These are phyloP conservation scores for Globodera ellingtonae DNA, from an alignment of 1,140 invertebrate species.

Conservation along the genomic window DNA sequence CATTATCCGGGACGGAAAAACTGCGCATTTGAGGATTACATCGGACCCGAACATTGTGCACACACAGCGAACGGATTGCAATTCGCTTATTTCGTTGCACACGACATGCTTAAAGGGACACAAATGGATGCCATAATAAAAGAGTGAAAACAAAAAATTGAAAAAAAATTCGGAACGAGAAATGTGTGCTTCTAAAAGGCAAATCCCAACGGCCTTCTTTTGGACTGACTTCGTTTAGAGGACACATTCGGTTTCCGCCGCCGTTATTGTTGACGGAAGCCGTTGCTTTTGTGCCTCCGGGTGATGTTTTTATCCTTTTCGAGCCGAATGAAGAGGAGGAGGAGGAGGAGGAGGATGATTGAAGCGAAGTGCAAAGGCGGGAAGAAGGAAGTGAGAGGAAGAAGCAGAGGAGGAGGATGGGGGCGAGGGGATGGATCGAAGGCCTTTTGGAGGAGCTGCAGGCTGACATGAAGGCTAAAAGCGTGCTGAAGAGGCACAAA, in stretches of 20 bases:
- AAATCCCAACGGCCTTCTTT: no score
- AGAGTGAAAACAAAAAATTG: no score
- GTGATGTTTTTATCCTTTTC: background rate
- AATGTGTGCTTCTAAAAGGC: no score
- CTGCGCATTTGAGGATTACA: background rate
- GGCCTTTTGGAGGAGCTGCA: background rate
- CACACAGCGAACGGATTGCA: constrained; percentile 21
- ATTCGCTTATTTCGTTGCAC: constrained; percentile 12
- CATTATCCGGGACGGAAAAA: no score
- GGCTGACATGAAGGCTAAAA: no score
- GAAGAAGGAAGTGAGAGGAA: background rate
- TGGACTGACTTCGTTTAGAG: background rate
- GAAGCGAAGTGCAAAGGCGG: background rate
- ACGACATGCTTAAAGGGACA: background rate
- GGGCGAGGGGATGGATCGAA: background rate
- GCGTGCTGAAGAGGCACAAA: no score
- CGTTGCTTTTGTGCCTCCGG: background rate
- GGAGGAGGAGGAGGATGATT: background rate
- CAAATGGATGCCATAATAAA: no score
- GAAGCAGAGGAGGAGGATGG: background rate
- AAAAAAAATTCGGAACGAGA: no score
- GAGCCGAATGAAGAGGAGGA: background rate
- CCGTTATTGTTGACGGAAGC: background rate
- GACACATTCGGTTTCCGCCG: background rate
- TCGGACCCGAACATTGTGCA: constrained; percentile 32